Evolutionary conservation across 2,113 vertebrate species (phyloP), one percentile per base, ranked within the genome.

Genomic region (Pelvicachromis taeniatus): DNA sequence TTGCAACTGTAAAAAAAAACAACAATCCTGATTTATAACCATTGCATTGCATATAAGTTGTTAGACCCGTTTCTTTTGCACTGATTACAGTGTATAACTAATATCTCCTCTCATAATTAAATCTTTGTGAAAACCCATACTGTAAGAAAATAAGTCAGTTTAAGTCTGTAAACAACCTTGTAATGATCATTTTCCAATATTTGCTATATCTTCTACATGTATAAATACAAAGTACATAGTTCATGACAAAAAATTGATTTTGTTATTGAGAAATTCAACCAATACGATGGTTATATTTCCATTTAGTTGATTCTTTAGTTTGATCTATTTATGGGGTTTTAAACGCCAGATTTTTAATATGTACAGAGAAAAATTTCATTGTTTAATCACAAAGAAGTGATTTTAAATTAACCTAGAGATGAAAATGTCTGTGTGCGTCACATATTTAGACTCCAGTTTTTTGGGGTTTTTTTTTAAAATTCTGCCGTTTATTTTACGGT

Each of bases 231-330:
- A 63, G 40, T 26, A 0, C 13, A 42, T 3, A 26, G 40, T 50
- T 1, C 0, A 73, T 48, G 23, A 31, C 0, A 73, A 31, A 73
- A 31, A 73, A 19, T 17, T 0, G 0, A 48, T 7, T 17, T 63
- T 63, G 45, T 48, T 2, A 26, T 31, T 73, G 23, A 73, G 42
- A 73, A 73, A 73, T 9, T 1, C 10, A 70, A 45, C 40, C 65
- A 70, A 4, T 45, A 7, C 16, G 0, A 45, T 42, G 14, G 40
- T 73, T 48, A 4, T 17, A 48, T 70, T 70, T 73, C 19, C 3
- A 73, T 48, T 70, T 23, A 68, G 63, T 42, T 68, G 7, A 70
- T 26, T 45, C 8, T 38, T 45, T 26, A 42, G 9, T 70, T 45
- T 45, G 7, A 70, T 26, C 5, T 70, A 1, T 0, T 70, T 45